These are phyloP conservation scores for Rhagonycha fulva DNA, from an alignment of 2,888 invertebrate species.

Conservation along the genomic window DNA sequence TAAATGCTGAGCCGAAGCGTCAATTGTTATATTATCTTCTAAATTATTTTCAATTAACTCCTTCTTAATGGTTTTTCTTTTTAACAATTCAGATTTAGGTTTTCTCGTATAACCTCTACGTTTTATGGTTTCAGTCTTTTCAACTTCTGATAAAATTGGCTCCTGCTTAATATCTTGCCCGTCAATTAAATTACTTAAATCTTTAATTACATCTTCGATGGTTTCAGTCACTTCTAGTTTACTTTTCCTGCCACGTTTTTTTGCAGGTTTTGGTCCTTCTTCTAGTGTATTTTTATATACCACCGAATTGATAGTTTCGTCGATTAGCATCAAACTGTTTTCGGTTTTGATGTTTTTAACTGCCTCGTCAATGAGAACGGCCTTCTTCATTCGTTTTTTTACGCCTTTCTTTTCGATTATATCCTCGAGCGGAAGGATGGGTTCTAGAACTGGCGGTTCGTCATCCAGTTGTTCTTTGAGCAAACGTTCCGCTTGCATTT, in stretches of 20 bases:
- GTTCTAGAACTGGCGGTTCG: constrained; percentile 47
- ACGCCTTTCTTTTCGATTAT: constrained; percentile 33
- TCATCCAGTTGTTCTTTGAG: constrained; percentile 23
- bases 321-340: constrained; percentile 1
- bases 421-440: constrained; percentile 45
- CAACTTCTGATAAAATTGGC: constrained; percentile 37
- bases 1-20: constrained; percentile 48
- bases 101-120: constrained; percentile 34
- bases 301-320: not conserved
- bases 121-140: constrained; percentile 38
- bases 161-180: constrained; percentile 40
- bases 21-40: constrained; percentile 39
- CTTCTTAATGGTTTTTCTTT: constrained; percentile 45
- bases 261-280: constrained; percentile 24
- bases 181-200: constrained; percentile 45
- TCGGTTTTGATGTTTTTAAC: constrained; percentile 33
- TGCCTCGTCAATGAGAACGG: not conserved
- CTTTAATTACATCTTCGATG: constrained; percentile 52
- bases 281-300: constrained; percentile 9
- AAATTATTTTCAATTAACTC: constrained; percentile 49
- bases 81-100: constrained; percentile 41
- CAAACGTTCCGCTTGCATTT: constrained; percentile 32
- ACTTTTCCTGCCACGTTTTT: constrained; percentile 37
- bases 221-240: constrained; percentile 40
- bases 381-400: constrained; percentile 16